Evolutionary conservation across 2,113 vertebrate species (phyloP), one percentile per base, ranked within the genome.

Genomic region (Argyrosomus japonicus): DNA sequence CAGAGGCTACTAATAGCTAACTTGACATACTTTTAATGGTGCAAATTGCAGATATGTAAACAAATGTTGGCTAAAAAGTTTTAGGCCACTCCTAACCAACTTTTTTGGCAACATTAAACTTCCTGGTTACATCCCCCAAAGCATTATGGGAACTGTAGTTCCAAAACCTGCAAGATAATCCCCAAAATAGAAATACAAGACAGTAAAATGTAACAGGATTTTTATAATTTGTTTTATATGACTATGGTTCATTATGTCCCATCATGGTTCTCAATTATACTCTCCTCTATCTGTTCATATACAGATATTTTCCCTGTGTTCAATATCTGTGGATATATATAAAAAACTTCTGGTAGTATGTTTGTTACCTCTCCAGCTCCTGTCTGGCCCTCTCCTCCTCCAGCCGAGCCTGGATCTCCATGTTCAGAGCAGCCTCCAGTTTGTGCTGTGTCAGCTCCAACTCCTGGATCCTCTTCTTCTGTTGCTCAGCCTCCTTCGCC

Each of bases 391-490:
- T 67, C 88, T 96, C 95, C 87, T 96, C 95, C 88, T 95, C 94
- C 79, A 90, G 76, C 5, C 91, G 92, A 4, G 95, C 94, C 86
- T 94, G 94, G 43, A 95, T 95, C 92, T 96, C 93, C 62, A 92
- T 78, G 57, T 93, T 88, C 15, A 96, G 94, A 0, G 94, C 95
- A 6, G 85, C 90, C 75, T 96, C 95, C 57, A 96, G 90, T 57
- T 93, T 90, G 82, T 40, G 53, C 82, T 96, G 95, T 0, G 93
- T 95, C 77, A 91, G 69, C 87, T 96, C 95, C 87, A 96, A 60
- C 77, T 95, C 95, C 32, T 80, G 79, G 69, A 96, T 95, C 73
- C 91, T 94, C 69, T 58, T 92, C 58, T 93, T 94, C 79, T 96
- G 94, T 36, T 89, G 90, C 85, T 93, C 86, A 0, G 95, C 85